A percentile compares a stretch with the other conserved stretches of the same genome.
These are phyloP conservation scores for Calliphora vicina DNA, from an alignment of 1,140 invertebrate genomes.

Conservation along the genomic window DNA sequence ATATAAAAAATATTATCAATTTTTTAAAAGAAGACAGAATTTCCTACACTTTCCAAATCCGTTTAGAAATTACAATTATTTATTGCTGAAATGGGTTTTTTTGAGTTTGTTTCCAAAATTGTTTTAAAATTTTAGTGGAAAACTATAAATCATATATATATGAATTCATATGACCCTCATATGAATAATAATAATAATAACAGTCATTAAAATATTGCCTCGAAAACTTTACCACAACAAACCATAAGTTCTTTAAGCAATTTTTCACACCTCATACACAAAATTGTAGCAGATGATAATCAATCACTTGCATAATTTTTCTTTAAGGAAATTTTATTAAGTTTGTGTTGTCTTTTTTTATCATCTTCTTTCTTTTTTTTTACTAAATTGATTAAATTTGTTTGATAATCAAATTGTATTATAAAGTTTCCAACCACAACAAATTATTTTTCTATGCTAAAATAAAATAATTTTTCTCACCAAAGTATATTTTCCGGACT, in stretches of 20 bases:
- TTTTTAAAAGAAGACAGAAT: no score
- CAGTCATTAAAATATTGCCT: no score
- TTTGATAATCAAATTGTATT: neutral
- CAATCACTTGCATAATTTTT: conserved; percentile 4
- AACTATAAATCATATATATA: no score
- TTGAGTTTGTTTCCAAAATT: no score
- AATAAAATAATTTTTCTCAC: neutral
- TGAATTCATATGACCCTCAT: no score
- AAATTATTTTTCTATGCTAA: neutral
- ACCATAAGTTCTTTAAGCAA: neutral
- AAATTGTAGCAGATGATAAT: neutral
- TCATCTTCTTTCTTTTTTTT: neutral
- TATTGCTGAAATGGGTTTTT: no score
- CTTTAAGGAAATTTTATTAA: neutral
- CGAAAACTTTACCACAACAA: no score
- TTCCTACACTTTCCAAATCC: no score
- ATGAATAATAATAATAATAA: no score
- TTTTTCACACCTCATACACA: neutral
- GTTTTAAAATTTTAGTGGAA: no score
- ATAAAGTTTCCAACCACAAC: neutral
- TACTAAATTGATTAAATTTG: neutral
- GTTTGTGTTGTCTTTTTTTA: neutral
- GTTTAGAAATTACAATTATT: no score
- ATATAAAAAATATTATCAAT: no score
- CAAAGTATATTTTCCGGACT: neutral